Percentiles rank a stretch among this genome's conserved stretches.
Conservation (phyloP, 2,113 vertebrate species). For the Lathamus discolor region DNA sequence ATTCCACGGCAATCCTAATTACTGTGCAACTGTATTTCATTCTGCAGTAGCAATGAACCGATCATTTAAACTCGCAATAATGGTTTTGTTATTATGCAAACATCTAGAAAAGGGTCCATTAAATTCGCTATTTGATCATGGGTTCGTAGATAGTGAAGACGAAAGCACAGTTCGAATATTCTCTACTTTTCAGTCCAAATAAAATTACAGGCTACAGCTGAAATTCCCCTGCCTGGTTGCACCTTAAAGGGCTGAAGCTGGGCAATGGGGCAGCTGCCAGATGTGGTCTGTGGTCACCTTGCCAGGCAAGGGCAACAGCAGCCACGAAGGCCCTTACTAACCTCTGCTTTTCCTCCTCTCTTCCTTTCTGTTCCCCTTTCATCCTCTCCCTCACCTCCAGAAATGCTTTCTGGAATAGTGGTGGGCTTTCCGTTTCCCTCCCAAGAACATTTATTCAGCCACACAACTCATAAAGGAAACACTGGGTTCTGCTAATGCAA, state of each 20-base stretch:
- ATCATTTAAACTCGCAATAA: not conserved
- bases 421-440: not conserved
- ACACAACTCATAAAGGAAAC: not conserved
- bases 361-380: not conserved
- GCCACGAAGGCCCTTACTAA: not conserved
- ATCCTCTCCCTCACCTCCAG: not conserved
- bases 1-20: not conserved
- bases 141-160: not conserved
- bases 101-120: not conserved
- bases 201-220: not conserved
- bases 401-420: not conserved
- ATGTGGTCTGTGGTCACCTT: fast-evolving
- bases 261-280: not conserved
- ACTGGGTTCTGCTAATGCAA: not conserved
- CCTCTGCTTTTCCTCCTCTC: not conserved
- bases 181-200: not conserved
- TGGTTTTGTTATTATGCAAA: not conserved
- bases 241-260: not conserved
- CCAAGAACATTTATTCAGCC: not conserved
- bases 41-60: not conserved
- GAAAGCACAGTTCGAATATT: not conserved
- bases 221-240: not conserved
- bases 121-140: not conserved
- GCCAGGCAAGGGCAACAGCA: not conserved
- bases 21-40: not conserved